Evolutionary conservation across 1,140 invertebrate genomes (phyloP), one percentile per base, ranked within the genome.

Genomic region (Ostrea edulis): DNA sequence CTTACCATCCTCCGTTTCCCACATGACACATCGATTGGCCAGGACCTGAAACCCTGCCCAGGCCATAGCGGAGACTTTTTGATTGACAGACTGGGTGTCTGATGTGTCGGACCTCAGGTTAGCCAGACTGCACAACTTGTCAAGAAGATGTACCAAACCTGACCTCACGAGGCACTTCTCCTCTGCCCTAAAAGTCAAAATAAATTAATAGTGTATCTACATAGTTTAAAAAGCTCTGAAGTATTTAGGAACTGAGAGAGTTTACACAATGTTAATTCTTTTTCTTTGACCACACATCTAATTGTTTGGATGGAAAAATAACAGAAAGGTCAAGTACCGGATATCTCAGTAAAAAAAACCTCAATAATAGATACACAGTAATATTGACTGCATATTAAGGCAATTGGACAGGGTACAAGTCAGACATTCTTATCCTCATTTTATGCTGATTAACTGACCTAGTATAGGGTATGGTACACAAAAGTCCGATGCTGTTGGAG

Each of bases 1-100:
- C 92, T 91, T 84, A 94, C 94, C 92, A 88, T 95, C 94, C 68
- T 95, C 94, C 53, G 91, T 91, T 84, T 95, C 94, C 95, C 95
- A 95, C 86, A 91, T 93, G 20, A 95, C 94, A 93, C 94, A 95
- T 85, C 94, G 90, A 84, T 94, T 94, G 25, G 94, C 94, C 17
- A 95, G 89, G 25, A 95, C 94, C 89, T 95, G 94, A 90, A 95
- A 95, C 3, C 94, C 94, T 20, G 94, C 94, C 95, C 95, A 95
- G 0, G 95, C 95, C 92, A 95, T 92, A 11, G 93, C 91, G 0
- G 95, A 93, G 20, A 95, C 93, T 83, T 92, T 92, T 89, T 95
- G 94, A 81, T 92, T 88, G 2, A 91, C 92, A 17, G 92, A 91
- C 88, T 94, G 93, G n/a, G 90, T 87, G 52, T 85, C 87, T 53